Evolutionary conservation across 2,888 invertebrate species (phyloP).

Genomic region (Tinea pellionella): DNA sequence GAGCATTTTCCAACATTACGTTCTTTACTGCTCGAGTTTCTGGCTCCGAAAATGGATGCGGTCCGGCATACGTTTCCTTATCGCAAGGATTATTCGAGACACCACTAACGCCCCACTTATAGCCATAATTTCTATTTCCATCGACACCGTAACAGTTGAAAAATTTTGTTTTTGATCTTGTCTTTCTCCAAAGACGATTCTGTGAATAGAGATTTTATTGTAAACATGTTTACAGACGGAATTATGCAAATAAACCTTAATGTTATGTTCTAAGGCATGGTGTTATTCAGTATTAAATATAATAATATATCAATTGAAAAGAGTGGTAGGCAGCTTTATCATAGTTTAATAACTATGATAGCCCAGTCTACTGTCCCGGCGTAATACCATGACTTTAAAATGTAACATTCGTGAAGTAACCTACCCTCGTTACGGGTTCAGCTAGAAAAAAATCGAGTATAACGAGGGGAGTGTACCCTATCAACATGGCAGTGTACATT

Average conservation of each 20-base stretch:
- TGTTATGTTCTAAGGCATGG: background rate
- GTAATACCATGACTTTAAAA: too few relatives aligned
- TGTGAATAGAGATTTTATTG: constrained; percentile 28
- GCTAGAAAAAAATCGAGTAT: too few relatives aligned
- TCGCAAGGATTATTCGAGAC: constrained; percentile 72
- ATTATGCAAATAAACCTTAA: background rate
- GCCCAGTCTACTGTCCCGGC: too few relatives aligned
- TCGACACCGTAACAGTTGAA: constrained; percentile 72
- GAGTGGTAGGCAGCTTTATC: too few relatives aligned
- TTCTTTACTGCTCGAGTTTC: constrained; percentile 69
- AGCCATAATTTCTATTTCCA: constrained; percentile 77
- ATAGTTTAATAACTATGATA: too few relatives aligned
- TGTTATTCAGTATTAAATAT: too few relatives aligned
- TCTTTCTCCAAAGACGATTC: constrained; percentile 76
- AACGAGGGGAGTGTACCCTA: too few relatives aligned
- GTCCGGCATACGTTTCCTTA: constrained; percentile 70
- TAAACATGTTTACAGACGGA: background rate
- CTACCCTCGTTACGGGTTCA: too few relatives aligned
- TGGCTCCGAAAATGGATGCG: constrained; percentile 70
- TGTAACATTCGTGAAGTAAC: too few relatives aligned
- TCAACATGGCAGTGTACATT: too few relatives aligned
- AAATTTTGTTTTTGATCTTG: constrained; percentile 45
- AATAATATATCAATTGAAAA: too few relatives aligned
- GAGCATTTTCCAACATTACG: constrained; percentile 55
- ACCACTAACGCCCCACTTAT: constrained; percentile 74